These are phyloP conservation scores for human DNA, from an alignment of 2,113 vertebrate genomes.

Conservation along the genomic window GRCh38 chr16:60761001-60761500, in stretches of 20 bases:
- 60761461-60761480: background rate
- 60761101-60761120: background rate
- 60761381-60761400: background rate
- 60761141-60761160: background rate
- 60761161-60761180: background rate
- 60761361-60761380: background rate
- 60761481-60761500: background rate
- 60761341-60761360: background rate
- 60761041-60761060: background rate
- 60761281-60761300: background rate
- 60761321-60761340: background rate
- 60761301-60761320: background rate
- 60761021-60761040: background rate
- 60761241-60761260: background rate
- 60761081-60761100: background rate
- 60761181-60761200: background rate
- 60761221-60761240: background rate
- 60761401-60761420: constrained; percentile 57
- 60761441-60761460: background rate
- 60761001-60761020: background rate
- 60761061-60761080: background rate
- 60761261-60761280: background rate
- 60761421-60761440: background rate
- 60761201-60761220: background rate
- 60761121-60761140: background rate